phyloP scores from a whole-genome alignment of 2,113 vertebrate genomes.

The Epinephelus fuscoguttatus region DNA sequence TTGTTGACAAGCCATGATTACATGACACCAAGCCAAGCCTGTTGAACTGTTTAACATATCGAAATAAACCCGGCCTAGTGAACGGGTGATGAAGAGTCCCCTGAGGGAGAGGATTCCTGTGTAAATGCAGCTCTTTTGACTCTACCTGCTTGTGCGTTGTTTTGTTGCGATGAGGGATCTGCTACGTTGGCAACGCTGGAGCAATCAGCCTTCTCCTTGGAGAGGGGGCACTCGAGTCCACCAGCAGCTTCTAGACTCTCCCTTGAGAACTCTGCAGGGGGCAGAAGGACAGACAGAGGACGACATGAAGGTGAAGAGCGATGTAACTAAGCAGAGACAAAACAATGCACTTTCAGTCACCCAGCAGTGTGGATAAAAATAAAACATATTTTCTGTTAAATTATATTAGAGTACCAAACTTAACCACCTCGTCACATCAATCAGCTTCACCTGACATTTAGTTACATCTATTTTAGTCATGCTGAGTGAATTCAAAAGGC shows the following conservation, averaged over 20 bases:
- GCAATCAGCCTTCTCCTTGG: slow-evolving; percentile 67
- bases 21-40: slow-evolving; percentile 34
- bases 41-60: slow-evolving; percentile 44
- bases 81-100: slow-evolving; percentile 8
- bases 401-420: neutral
- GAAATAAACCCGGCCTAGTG: slow-evolving; percentile 43
- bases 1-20: slow-evolving; percentile 60
- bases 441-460: slow-evolving; percentile 58
- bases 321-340: neutral
- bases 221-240: slow-evolving; percentile 65
- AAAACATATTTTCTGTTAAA: neutral
- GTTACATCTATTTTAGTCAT: slow-evolving; percentile 39
- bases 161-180: slow-evolving; percentile 64
- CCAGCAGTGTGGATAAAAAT: neutral
- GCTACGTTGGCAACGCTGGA: slow-evolving; percentile 53
- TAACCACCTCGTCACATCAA: neutral
- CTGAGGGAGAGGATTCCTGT: neutral
- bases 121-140: neutral
- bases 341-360: neutral
- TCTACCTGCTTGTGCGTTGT: slow-evolving; percentile 74
- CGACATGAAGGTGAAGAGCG: neutral
- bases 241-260: slow-evolving; percentile 80
- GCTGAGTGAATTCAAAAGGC: slow-evolving; percentile 39
- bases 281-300: slow-evolving; percentile 30
- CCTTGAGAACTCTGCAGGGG: slow-evolving; percentile 80